Percentiles rank a stretch among this genome's conserved stretches.
phyloP scores from a whole-genome alignment of 2,797 vertebrate genomes.

The Odontamblyopus rebecca region DNA sequence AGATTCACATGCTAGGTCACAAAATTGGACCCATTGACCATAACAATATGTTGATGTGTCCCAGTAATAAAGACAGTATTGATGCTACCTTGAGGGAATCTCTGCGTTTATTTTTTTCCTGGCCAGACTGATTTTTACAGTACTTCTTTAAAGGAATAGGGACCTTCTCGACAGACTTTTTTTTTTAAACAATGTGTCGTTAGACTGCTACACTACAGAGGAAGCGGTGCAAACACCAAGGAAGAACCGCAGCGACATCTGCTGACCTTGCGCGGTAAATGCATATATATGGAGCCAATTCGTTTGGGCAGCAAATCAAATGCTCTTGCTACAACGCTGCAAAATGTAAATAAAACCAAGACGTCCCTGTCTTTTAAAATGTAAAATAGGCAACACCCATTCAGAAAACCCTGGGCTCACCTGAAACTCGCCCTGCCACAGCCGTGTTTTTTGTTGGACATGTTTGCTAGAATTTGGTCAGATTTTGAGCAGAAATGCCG shows the following conservation, averaged over 20 bases:
- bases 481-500: constrained; percentile 42
- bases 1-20: too few relatives aligned
- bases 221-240: neutral
- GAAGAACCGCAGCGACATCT: constrained; percentile 29
- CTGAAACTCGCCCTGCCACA: constrained; percentile 17
- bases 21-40: too few relatives aligned
- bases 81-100: too few relatives aligned
- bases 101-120: neutral
- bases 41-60: too few relatives aligned
- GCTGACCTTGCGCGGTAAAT: constrained; percentile 10
- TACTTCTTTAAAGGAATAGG: neutral
- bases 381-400: neutral
- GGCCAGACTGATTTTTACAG: neutral
- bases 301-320: neutral
- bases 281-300: neutral
- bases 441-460: constrained; percentile 18
- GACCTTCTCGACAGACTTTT: neutral
- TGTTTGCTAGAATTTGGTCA: constrained; percentile 54
- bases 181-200: neutral
- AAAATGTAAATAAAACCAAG: neutral
- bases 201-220: too few relatives aligned
- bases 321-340: neutral
- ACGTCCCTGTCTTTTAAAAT: neutral
- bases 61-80: too few relatives aligned
- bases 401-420: constrained; percentile 11